Evolutionary conservation across 2,113 vertebrate genomes (phyloP).

Genomic region (Alosa alosa): DNA sequence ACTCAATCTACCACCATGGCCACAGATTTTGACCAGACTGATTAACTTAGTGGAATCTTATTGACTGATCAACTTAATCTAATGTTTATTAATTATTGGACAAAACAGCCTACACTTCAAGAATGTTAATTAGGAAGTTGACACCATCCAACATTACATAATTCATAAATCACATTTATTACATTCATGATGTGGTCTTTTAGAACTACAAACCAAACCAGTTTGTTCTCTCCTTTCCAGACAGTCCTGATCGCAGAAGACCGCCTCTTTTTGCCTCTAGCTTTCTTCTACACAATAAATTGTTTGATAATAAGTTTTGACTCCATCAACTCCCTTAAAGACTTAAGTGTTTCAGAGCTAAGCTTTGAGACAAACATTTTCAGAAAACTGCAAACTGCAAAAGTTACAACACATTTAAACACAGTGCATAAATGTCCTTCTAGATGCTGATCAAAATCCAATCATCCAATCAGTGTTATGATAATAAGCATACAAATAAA

Average conservation of each 20-base stretch:
- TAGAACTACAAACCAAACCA: not conserved
- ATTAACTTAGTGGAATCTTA: not conserved
- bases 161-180: not conserved
- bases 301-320: not conserved
- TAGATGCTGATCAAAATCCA: not conserved
- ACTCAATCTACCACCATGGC: not conserved
- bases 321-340: not conserved
- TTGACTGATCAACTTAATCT: not conserved
- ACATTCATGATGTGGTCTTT: not conserved
- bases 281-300: not conserved
- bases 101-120: no score
- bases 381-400: not conserved
- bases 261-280: not conserved
- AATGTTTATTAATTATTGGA: not conserved
- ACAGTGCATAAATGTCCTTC: not conserved
- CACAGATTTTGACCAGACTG: not conserved
- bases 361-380: no score
- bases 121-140: no score
- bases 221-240: not conserved
- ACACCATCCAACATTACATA: no score
- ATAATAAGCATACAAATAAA: not conserved
- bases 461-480: not conserved
- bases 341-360: no score
- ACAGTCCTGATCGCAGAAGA: not conserved
- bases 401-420: not conserved